These are phyloP conservation scores for Xenops minutus DNA, from an alignment of 2,797 vertebrate genomes.

Conservation along the genomic window DNA sequence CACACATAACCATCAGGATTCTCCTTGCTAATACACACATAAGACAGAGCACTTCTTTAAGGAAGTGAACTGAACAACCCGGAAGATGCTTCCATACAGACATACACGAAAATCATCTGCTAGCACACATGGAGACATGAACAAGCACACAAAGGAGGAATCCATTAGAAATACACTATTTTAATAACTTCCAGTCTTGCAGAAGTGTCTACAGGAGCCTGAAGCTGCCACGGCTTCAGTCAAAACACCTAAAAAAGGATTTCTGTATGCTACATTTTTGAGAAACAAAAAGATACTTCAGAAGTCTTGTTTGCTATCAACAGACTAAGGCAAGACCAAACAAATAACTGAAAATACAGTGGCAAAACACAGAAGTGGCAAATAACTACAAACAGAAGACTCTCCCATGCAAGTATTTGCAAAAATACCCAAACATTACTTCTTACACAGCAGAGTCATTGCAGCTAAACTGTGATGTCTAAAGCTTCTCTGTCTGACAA, in stretches of 20 bases:
- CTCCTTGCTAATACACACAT: not conserved
- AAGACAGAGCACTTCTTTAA: not conserved
- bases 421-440: not conserved
- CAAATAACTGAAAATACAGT: not conserved
- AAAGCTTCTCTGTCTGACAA: not conserved
- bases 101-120: not conserved
- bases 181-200: not conserved
- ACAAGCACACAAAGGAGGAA: not conserved
- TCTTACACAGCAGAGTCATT: not conserved
- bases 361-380: not conserved
- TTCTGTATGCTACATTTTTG: not conserved
- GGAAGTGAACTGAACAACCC: not conserved
- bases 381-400: not conserved
- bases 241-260: not conserved
- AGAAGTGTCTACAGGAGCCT: not conserved
- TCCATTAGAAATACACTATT: not conserved
- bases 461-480: not conserved
- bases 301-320: not conserved
- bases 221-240: not conserved
- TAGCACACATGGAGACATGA: not conserved
- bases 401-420: not conserved
- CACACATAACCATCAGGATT: not conserved
- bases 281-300: not conserved
- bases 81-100: not conserved
- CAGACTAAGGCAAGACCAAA: not conserved